Conservation (phyloP, 2,113 vertebrate species). For the Macheiramphus alcinus region DNA sequence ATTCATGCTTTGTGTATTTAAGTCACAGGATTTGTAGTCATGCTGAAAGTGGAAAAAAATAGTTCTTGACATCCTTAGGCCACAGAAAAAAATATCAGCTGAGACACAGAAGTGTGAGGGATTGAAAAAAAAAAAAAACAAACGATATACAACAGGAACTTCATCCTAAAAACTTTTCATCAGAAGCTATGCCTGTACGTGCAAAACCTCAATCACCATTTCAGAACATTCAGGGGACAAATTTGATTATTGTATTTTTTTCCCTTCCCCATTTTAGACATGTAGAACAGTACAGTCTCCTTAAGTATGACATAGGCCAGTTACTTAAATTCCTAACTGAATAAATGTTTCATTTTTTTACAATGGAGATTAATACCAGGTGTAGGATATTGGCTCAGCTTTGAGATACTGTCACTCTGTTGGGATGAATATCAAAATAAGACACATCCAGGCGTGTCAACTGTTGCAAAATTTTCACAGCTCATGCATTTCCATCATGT, state of each 20-base stretch:
- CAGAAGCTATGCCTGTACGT: accelerated
- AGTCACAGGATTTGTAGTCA: not conserved
- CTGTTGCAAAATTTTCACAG: not conserved
- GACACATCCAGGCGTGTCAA: not conserved
- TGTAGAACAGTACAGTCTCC: not conserved
- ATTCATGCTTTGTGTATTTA: not conserved
- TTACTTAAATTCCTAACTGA: not conserved
- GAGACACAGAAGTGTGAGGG: not conserved
- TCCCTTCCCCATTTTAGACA: not conserved
- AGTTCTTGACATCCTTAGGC: not conserved
- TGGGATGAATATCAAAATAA: not conserved
- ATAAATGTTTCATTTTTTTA: not conserved
- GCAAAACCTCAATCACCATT: not conserved
- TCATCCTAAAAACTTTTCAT: not conserved
- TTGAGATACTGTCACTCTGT: not conserved
- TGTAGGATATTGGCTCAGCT: not conserved
- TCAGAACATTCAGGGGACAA: not conserved
- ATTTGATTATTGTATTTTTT: not conserved
- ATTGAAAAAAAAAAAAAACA: not conserved
- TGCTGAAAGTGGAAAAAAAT: not conserved
- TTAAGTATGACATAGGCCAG: not conserved
- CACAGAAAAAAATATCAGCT: not conserved
- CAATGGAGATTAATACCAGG: not conserved
- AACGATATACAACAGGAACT: not conserved
- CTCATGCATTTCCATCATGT: not conserved